phyloP scores from a whole-genome alignment of 2,888 invertebrate genomes.

The Anticlea derivata region DNA sequence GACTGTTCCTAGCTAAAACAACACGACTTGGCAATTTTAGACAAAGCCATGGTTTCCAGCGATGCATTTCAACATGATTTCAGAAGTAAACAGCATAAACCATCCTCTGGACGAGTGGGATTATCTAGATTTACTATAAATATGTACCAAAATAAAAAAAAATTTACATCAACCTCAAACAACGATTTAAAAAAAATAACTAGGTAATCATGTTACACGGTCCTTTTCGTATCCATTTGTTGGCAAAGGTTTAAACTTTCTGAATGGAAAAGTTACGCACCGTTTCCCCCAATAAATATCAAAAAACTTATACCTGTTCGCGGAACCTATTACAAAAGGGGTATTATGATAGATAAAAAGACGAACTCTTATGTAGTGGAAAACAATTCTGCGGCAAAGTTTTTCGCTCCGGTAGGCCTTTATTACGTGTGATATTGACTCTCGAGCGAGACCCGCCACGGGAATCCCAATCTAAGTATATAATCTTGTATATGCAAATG shows the following conservation, averaged over 20 bases:
- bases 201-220: constrained; percentile 1
- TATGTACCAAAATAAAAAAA: background rate
- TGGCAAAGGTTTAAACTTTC: constrained; percentile 18
- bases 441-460: constrained; percentile 52
- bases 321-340: constrained; percentile 42
- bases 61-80: too few species aligned
- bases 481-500: constrained; percentile 76
- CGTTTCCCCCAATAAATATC: constrained; percentile 37
- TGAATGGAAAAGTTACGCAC: constrained; percentile 35
- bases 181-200: too few species aligned
- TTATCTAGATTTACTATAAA: too few species aligned
- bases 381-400: constrained; percentile 68
- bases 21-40: too few species aligned
- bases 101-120: too few species aligned
- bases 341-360: constrained; percentile 48
- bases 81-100: too few species aligned
- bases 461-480: constrained; percentile 65
- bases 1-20: too few species aligned
- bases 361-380: constrained; percentile 56
- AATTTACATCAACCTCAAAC: too few species aligned
- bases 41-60: too few species aligned
- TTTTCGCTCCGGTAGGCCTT: constrained; percentile 64
- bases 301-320: constrained; percentile 38
- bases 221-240: constrained; percentile 20
- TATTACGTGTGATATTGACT: constrained; percentile 75